phyloP scores from a whole-genome alignment of 2,888 invertebrate species.

The Prenolepis imparis region DNA sequence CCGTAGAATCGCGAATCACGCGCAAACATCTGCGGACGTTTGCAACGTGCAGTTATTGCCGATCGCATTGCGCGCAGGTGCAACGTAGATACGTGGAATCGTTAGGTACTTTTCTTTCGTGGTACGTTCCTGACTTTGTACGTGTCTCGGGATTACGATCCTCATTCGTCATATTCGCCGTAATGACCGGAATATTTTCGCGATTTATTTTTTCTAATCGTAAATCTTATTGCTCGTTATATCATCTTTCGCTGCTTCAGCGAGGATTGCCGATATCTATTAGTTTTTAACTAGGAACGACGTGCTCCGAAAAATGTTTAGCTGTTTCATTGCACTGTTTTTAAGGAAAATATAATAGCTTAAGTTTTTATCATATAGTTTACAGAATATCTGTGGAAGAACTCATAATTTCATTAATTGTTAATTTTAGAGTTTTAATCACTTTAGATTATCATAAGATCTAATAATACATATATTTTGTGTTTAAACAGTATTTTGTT shows the following conservation, averaged over 20 bases:
- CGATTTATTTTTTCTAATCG: conserved; percentile 68
- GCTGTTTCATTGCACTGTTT: background rate
- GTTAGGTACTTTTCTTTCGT: conserved; percentile 72
- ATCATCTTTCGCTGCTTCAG: background rate
- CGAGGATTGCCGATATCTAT: background rate
- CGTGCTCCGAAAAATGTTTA: background rate
- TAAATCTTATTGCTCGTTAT: conserved; percentile 39
- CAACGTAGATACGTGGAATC: conserved; percentile 74
- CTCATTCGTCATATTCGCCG: conserved; percentile 17
- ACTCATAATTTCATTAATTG: background rate
- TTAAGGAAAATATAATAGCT: background rate
- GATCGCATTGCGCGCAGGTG: conserved; percentile 73
- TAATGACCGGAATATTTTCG: conserved; percentile 58
- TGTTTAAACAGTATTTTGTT: background rate
- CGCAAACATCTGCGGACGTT: conserved; percentile 33
- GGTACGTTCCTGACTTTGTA: conserved; percentile 11
- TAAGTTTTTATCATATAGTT: background rate
- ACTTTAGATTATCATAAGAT: background rate
- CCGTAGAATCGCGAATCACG: conserved; percentile 41
- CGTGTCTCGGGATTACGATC: conserved; percentile 10
- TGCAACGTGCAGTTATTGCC: conserved; percentile 70
- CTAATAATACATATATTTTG: background rate
- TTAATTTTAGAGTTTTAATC: conserved; percentile 11
- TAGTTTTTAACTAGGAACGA: too few relatives aligned
- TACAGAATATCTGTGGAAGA: background rate